Base-by-base conservation (phyloP, 2,888 invertebrate species). In the Cremastinae sp. region DNA sequence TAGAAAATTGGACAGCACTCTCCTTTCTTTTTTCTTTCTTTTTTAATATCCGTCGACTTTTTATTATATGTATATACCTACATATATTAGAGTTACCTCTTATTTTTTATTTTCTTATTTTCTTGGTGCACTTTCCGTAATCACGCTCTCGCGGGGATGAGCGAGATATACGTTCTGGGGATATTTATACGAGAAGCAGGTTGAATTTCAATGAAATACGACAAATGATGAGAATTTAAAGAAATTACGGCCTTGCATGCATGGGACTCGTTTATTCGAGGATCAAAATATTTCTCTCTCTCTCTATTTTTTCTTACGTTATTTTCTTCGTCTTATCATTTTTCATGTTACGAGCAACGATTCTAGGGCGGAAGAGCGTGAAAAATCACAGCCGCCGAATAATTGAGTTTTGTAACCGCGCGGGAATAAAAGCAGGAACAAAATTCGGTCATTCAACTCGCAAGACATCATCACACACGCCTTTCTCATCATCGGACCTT, bases 391-490 rank as follows among this genome's bases (percentile, higher is more conserved):
- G 1, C 12, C 16, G 8, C 16, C 16, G 22, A 35, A 28, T 28
- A 47, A 55, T 55, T 28, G 22, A 28, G 8, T 61, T 73, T 41
- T 18, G 61, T 66, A 45, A 45, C 10, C 16, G n/a, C n/a, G n/a
- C n/a, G 10, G 43, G 22, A 18, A 51, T 37, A 1, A 28, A 35
- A 58, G 55, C 49, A 58, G 75, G 55, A 20, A n/a, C 51, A 14
- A 37, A 53, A 53, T 37, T 45, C 14, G 72, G 66, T 74, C 72
- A 39, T 62, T 61, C 59, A 70, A 70, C 68, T 61, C 39, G 55
- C 16, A 22, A 22, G 16, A 35, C 8, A 16, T 39, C 41, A 10
- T 8, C n/a, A 20, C 28, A 14, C n/a, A n/a, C n/a, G n/a, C n/a
- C n/a, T 45, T 41, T 12, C 22, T 64, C n/a, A 64, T 64, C 64